Percentiles rank a stretch among this genome's conserved stretches.
These are phyloP conservation scores for Brachionus manjavacas DNA, from an alignment of 1,140 invertebrate species.

Conservation along the genomic window DNA sequence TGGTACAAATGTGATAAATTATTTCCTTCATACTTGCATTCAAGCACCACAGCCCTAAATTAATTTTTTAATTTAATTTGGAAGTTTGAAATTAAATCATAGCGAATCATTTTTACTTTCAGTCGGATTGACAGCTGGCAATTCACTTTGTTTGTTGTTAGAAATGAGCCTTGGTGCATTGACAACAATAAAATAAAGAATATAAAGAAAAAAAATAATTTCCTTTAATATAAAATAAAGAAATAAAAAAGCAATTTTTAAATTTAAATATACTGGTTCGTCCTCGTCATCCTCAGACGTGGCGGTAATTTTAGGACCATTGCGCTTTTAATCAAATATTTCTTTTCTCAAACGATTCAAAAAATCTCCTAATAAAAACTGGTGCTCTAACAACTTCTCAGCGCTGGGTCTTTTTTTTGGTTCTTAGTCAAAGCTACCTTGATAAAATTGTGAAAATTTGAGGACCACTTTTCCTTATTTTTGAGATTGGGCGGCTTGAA, in stretches of 20 bases:
- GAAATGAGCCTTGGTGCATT: constrained; percentile 29
- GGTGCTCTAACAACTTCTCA: constrained; percentile 66
- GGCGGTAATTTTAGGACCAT: not conserved
- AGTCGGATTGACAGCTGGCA: not conserved
- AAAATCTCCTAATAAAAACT: constrained; percentile 12
- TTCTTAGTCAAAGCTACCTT: constrained; percentile 98
- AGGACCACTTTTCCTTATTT: constrained; percentile 86
- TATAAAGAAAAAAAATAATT: no score
- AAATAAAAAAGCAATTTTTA: not conserved
- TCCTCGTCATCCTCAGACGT: constrained; percentile 24
- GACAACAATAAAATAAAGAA: not conserved
- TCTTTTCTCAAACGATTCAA: constrained; percentile 2
- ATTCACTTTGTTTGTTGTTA: constrained; percentile 38
- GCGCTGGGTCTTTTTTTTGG: constrained; percentile 97
- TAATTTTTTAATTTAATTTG: no score
- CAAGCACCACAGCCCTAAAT: no score
- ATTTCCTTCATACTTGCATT: no score
- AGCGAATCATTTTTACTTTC: not conserved
- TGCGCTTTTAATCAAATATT: not conserved
- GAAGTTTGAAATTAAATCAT: no score
- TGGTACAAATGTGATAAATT: no score
- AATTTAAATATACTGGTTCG: not conserved
- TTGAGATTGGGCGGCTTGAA: constrained; percentile 95
- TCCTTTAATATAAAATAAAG: not conserved
- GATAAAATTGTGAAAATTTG: constrained; percentile 86